Evolutionary conservation across 2,888 invertebrate genomes (phyloP).

Genomic region (Brenthis ino): DNA sequence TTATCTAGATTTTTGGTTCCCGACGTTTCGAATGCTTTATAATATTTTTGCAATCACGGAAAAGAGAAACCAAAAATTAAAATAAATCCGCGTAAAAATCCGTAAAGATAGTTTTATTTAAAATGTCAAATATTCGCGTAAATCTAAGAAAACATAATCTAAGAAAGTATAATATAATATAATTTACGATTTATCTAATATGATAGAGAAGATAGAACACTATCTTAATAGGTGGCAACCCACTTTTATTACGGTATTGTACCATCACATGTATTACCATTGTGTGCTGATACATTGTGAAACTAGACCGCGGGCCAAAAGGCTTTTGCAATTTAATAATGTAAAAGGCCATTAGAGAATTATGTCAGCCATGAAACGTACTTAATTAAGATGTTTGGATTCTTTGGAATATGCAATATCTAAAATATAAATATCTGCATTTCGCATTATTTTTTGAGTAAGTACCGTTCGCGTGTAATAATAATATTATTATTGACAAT

Average conservation of each 20-base stretch:
- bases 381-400: not conserved
- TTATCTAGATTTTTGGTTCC: too few species aligned
- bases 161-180: not conserved
- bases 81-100: too few species aligned
- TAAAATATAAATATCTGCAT: too few species aligned
- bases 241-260: constrained; percentile 29
- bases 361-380: not conserved
- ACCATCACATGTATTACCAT: constrained; percentile 25
- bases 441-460: too few species aligned
- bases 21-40: too few species aligned
- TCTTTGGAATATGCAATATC: not conserved
- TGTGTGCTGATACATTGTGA: constrained; percentile 29
- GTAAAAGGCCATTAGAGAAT: constrained; percentile 5
- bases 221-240: constrained; percentile 6
- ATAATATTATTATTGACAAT: too few species aligned
- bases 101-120: too few species aligned
- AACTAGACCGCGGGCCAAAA: constrained; percentile 23
- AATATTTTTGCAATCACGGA: too few species aligned
- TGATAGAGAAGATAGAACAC: not conserved
- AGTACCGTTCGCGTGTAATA: too few species aligned
- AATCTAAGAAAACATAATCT: too few species aligned
- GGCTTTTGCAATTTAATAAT: constrained; percentile 9
- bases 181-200: not conserved
- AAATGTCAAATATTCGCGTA: too few species aligned
- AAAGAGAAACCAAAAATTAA: too few species aligned